These are phyloP conservation scores for Halocynthia aurantium DNA, from an alignment of 23 tunicate genomes.

Conservation along the genomic window DNA sequence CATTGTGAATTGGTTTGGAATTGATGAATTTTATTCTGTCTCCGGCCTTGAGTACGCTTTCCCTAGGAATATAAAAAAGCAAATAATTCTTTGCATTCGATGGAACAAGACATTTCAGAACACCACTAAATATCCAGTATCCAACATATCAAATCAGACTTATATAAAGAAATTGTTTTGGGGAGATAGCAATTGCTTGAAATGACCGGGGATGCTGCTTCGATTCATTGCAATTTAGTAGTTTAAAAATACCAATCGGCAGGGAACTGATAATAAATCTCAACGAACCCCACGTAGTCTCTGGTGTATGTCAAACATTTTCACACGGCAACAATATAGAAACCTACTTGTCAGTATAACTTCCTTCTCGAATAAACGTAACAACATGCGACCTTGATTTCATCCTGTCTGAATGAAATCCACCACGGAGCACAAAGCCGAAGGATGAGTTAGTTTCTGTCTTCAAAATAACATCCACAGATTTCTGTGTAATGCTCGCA, in stretches of 20 bases:
- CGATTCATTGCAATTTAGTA: not conserved
- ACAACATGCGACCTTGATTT: slow-evolving; percentile 80
- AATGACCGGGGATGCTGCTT: not conserved
- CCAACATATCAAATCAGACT: no score
- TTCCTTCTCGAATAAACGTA: slow-evolving; percentile 59
- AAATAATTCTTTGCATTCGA: not conserved
- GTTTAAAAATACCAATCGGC: no score
- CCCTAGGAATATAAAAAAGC: slow-evolving; percentile 31
- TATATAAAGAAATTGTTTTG: no score
- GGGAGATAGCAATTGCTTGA: not conserved
- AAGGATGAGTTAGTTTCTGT: slow-evolving; percentile 40
- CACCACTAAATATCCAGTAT: no score
- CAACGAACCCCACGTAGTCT: not conserved
- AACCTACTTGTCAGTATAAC: slow-evolving; percentile 64
- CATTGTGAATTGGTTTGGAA: slow-evolving; percentile 23
- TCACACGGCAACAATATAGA: not conserved
- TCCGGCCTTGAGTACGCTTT: slow-evolving; percentile 73
- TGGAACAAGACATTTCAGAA: no score
- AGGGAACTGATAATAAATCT: not conserved
- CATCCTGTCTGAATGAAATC: slow-evolving; percentile 52
- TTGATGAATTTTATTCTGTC: slow-evolving; percentile 67
- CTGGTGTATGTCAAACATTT: not conserved
- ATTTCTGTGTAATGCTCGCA: slow-evolving; percentile 60
- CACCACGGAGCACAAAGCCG: slow-evolving; percentile 91
- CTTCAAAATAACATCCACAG: slow-evolving; percentile 51